Percentiles rank a stretch among this genome's conserved stretches.
Evolutionary conservation across 2,888 invertebrate species (phyloP).

Genomic region (Uropetala carovei): DNA sequence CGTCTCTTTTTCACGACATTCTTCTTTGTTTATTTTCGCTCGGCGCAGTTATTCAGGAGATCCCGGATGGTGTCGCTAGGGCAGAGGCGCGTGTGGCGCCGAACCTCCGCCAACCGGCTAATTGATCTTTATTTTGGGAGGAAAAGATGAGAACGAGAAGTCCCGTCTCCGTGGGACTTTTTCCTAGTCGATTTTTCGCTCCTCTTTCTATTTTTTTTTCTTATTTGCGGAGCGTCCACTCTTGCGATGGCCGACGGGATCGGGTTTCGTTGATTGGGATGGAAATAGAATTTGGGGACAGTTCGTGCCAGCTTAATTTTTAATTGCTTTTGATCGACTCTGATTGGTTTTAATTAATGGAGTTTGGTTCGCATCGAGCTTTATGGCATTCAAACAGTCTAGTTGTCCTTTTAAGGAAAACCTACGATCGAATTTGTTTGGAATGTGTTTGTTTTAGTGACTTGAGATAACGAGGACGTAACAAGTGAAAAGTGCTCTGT

Average conservation of each 20-base stretch:
- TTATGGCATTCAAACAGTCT: no score
- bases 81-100: constrained; percentile 25
- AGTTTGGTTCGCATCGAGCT: no score
- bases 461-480: no score
- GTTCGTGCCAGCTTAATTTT: no score
- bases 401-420: no score
- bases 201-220: no score
- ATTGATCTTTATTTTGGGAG: constrained; percentile 46
- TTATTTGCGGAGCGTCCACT: background rate
- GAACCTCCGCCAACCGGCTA: constrained; percentile 2
- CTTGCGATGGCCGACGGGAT: background rate
- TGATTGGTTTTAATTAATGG: no score
- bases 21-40: background rate
- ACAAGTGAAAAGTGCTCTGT: no score
- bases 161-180: background rate
- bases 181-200: background rate
- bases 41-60: constrained; percentile 1
- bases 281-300: background rate
- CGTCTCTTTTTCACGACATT: no score
- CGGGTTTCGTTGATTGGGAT: background rate
- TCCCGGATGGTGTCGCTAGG: constrained; percentile 3
- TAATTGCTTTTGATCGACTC: no score
- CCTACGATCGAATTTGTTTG: no score
- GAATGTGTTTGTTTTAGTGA: no score
- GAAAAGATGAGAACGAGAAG: background rate